phyloP scores from a whole-genome alignment of 1,140 invertebrate genomes.

The Paraescarpia echinospica region DNA sequence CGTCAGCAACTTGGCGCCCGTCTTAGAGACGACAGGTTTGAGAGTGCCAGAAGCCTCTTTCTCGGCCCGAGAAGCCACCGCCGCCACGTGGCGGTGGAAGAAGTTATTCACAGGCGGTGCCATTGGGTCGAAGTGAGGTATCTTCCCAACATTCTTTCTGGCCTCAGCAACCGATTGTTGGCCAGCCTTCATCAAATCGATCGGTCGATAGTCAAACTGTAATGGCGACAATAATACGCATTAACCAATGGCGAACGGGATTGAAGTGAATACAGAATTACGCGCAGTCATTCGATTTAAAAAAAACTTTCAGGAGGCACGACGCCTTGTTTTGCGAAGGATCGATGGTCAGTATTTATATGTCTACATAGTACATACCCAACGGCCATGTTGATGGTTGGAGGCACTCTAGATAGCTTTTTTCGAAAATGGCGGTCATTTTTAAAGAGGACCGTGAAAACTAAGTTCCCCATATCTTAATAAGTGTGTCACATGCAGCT shows the following conservation, averaged over 20 bases:
- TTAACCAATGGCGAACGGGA: not conserved
- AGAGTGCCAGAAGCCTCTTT: not conserved
- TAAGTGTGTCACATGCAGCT: too few species aligned
- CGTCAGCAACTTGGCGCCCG: not conserved
- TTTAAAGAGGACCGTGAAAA: too few species aligned
- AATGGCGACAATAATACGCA: not conserved
- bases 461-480: too few species aligned
- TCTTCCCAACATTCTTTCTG: not conserved
- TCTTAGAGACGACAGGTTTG: not conserved
- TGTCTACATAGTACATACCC: too few species aligned
- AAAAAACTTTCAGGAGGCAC: not conserved
- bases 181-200: not conserved
- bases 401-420: too few species aligned
- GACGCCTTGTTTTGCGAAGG: not conserved
- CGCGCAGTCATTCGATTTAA: not conserved
- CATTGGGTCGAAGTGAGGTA: not conserved
- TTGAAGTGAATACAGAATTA: not conserved
- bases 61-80: too few species aligned
- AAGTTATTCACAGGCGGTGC: not conserved
- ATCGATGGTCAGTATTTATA: not conserved
- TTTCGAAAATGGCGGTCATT: too few species aligned
- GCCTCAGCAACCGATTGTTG: not conserved
- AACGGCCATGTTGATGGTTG: too few species aligned
- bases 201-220: constrained; percentile 18
- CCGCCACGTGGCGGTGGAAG: constrained; percentile 3